Evolutionary conservation across 2,797 vertebrate genomes (phyloP).

Genomic region (Clarias laeviceps): DNA sequence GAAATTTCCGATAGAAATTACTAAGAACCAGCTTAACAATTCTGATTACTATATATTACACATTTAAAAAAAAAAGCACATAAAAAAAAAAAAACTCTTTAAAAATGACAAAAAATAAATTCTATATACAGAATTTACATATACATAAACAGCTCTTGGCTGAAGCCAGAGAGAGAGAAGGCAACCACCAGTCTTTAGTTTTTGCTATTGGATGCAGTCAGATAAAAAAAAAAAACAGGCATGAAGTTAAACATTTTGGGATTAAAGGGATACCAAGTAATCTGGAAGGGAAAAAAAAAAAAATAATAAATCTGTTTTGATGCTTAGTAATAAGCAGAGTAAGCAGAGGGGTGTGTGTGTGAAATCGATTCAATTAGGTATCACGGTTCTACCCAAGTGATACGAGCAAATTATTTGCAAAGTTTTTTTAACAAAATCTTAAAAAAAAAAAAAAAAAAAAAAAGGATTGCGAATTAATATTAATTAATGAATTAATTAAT

Average conservation of each 20-base stretch:
- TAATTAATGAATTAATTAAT: too few relatives aligned
- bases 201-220: conserved; percentile 78
- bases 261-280: neutral
- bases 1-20: conserved; percentile 86
- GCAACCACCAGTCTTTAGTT: conserved; percentile 83
- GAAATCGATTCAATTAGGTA: too few relatives aligned
- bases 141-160: conserved; percentile 68
- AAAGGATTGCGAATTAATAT: too few relatives aligned
- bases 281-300: neutral
- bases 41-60: conserved; percentile 88
- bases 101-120: conserved; percentile 81
- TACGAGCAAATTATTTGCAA: too few relatives aligned
- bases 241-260: neutral
- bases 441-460: too few relatives aligned
- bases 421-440: too few relatives aligned
- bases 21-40: conserved; percentile 97
- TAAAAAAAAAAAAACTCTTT: conserved; percentile 74
- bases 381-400: too few relatives aligned
- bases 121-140: conserved; percentile 91
- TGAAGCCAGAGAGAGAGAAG: conserved; percentile 68
- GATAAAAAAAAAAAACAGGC: neutral
- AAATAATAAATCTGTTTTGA: neutral
- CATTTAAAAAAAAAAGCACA: conserved; percentile 70
- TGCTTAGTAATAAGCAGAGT: neutral
- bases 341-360: too few relatives aligned